These are phyloP conservation scores for Drosophila kanapiae DNA, from an alignment of 1,140 invertebrate species.

Conservation along the genomic window DNA sequence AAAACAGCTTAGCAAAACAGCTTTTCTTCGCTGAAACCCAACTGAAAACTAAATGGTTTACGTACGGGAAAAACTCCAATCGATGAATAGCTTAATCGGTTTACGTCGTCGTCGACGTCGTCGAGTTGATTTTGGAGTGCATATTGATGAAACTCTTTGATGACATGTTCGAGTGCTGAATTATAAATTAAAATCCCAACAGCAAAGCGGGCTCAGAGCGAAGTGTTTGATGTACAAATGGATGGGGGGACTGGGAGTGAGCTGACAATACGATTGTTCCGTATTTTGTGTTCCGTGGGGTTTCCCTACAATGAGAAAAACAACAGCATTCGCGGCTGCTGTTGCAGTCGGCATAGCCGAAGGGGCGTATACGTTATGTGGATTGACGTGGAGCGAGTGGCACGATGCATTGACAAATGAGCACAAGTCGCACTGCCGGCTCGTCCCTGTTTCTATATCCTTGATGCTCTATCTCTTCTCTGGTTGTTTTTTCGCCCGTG, in stretches of 20 bases:
- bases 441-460: slow-evolving; percentile 41
- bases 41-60: background rate
- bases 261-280: slow-evolving; percentile 54
- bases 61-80: background rate
- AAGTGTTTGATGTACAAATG: slow-evolving; percentile 45
- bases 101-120: slow-evolving; percentile 12
- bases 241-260: slow-evolving; percentile 9
- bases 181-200: slow-evolving; percentile 69
- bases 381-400: slow-evolving; percentile 55
- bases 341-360: slow-evolving; percentile 41
- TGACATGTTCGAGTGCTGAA: slow-evolving; percentile 36
- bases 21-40: background rate
- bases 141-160: slow-evolving; percentile 46
- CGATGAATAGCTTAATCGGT: slow-evolving; percentile 36
- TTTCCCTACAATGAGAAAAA: slow-evolving; percentile 22
- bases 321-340: slow-evolving; percentile 17
- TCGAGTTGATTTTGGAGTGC: slow-evolving; percentile 30
- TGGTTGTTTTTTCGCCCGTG: slow-evolving; percentile 5
- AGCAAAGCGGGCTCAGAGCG: slow-evolving; percentile 21
- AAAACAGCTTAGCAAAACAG: background rate
- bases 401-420: slow-evolving; percentile 60
- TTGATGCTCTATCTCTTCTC: slow-evolving; percentile 16
- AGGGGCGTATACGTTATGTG: slow-evolving; percentile 58
- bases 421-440: slow-evolving; percentile 60
- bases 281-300: slow-evolving; percentile 46